phyloP scores from a whole-genome alignment of 2,888 invertebrate genomes.

The Lepidochrysops patricia region DNA sequence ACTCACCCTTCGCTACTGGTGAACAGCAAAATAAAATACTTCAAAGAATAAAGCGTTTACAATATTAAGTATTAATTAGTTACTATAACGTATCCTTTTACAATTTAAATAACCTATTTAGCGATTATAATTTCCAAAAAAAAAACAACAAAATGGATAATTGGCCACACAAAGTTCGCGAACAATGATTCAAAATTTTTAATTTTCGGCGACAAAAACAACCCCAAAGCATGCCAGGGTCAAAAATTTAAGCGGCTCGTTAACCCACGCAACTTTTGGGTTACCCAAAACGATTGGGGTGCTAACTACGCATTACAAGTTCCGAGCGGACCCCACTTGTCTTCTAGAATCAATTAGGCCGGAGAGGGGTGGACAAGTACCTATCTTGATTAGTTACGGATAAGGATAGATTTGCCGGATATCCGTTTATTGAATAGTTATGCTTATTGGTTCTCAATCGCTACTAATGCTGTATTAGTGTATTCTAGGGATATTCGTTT shows the following conservation, averaged over 20 bases:
- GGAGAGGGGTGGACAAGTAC: neutral
- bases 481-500: no score
- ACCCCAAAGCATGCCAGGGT: slow-evolving; percentile 16
- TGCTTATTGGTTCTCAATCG: neutral
- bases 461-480: no score
- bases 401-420: neutral
- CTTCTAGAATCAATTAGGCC: slow-evolving; percentile 10
- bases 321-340: slow-evolving; percentile 7
- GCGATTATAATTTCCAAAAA: no score
- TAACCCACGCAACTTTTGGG: slow-evolving; percentile 22
- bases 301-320: slow-evolving; percentile 13
- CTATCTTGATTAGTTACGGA: neutral
- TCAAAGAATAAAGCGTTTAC: no score
- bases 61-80: no score
- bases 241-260: slow-evolving; percentile 28
- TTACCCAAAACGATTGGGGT: slow-evolving; percentile 15
- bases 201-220: slow-evolving; percentile 26
- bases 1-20: no score
- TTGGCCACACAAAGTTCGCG: neutral
- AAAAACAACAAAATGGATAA: slow-evolving; percentile 1
- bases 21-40: no score
- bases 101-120: no score
- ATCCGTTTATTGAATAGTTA: neutral
- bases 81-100: no score
- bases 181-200: slow-evolving; percentile 1